These are phyloP conservation scores for Polyommatus iphigenia DNA, from an alignment of 2,888 invertebrate species.

Conservation along the genomic window DNA sequence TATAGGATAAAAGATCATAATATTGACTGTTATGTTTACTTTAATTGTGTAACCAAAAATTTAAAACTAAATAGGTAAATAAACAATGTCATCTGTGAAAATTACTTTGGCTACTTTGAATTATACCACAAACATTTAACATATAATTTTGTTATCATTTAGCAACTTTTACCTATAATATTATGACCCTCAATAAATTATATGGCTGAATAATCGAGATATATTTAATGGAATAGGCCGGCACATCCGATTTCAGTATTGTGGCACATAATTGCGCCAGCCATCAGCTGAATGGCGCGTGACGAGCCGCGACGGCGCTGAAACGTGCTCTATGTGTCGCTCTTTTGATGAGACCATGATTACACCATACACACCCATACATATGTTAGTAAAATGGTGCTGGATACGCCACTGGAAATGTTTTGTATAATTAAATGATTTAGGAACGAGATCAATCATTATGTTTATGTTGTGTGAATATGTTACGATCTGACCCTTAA, in stretches of 20 bases:
- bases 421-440: neutral
- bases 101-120: too few species aligned
- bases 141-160: too few species aligned
- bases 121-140: too few species aligned
- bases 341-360: slow-evolving; percentile 76
- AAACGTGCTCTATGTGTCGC: slow-evolving; percentile 55
- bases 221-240: neutral
- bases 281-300: slow-evolving; percentile 67
- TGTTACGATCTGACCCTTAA: neutral
- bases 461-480: neutral
- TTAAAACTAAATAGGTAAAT: too few species aligned
- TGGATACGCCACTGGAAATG: slow-evolving; percentile 33
- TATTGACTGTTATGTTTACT: too few species aligned
- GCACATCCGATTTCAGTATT: slow-evolving; percentile 32
- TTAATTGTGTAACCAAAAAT: too few species aligned
- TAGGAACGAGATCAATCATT: neutral
- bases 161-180: neutral
- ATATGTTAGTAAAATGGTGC: slow-evolving; percentile 38
- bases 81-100: too few species aligned
- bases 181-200: neutral
- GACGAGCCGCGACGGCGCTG: slow-evolving; percentile 65
- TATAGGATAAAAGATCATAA: too few species aligned
- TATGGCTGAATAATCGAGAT: neutral
- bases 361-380: slow-evolving; percentile 60
- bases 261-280: slow-evolving; percentile 63